Evolutionary conservation across 2,888 invertebrate species (phyloP), one percentile per base, ranked within the genome.

Genomic region (Chesias legatella): DNA sequence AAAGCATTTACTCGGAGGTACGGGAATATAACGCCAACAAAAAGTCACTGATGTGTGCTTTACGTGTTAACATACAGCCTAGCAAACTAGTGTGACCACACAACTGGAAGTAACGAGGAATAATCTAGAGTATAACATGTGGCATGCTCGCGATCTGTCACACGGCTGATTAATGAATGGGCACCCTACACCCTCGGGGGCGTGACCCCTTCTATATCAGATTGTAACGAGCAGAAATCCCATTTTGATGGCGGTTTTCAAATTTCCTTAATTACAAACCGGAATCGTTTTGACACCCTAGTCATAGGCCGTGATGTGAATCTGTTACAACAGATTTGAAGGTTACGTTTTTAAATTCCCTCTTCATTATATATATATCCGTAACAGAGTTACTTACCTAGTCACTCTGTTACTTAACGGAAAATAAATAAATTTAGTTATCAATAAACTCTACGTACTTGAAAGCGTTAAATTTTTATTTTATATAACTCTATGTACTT

Each of bases 261-360:
- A 83, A 83, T 81, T 82, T 79, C 77, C 82, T 76, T 82, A 83
- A 83, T 83, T 81, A 82, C 77, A 76, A 73, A 67, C 67, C 71
- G 61, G 66, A 69, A 73, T 71, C 71, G 68, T 63, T 73, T 69
- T 64, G 71, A 67, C 73, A 66, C 71, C 73, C 63, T 29, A 34
- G 45, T 51, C 33, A 41, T 33, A 46, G 47, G 40, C 37, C 44
- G 49, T 44, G 48, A 48, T 44, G 39, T 37, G 48, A 53, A 45
- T 50, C 10, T 26, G 38, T 23, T 10, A 43, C 34, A 34, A 27
- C 33, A 36, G 37, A 35, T 41, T 20, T 17, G 13, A 17, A 8
- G n/a, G n/a, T 9, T 20, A n/a, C 22, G 17, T 35, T 31, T 9
- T 17, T 0, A 8, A 27, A 27, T 21, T 7, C 9, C 13, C 30